These are phyloP conservation scores for Chaetura pelagica DNA, from an alignment of 2,113 vertebrate species.

Conservation along the genomic window DNA sequence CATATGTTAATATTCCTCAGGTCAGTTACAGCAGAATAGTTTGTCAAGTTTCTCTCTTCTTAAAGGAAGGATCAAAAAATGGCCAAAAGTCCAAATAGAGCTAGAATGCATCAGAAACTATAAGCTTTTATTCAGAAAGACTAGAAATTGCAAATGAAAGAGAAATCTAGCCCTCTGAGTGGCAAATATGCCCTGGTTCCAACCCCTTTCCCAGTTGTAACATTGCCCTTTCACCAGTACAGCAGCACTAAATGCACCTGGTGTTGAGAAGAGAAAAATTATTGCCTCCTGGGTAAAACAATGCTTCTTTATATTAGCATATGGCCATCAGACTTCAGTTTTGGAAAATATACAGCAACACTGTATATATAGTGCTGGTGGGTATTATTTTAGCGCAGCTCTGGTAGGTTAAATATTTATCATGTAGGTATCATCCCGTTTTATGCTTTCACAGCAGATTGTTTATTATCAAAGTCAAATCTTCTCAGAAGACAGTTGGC, in stretches of 20 bases:
- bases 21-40: not conserved
- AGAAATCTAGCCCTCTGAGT: not conserved
- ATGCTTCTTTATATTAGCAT: not conserved
- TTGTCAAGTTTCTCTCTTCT: not conserved
- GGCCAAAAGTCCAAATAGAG: not conserved
- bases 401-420: not conserved
- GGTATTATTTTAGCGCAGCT: not conserved
- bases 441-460: not conserved
- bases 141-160: not conserved
- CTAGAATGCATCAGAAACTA: not conserved
- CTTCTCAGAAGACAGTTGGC: not conserved
- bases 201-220: not conserved
- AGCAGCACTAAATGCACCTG: not conserved
- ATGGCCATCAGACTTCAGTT: not conserved
- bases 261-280: not conserved
- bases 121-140: not conserved
- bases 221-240: not conserved
- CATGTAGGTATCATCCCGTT: not conserved
- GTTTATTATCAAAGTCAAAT: not conserved
- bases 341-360: not conserved
- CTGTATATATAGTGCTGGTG: not conserved
- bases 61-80: not conserved
- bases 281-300: not conserved
- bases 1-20: not conserved
- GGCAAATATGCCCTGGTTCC: not conserved